Evolutionary conservation across 2,113 vertebrate genomes (phyloP).

Genomic region (Dipodomys merriami): DNA sequence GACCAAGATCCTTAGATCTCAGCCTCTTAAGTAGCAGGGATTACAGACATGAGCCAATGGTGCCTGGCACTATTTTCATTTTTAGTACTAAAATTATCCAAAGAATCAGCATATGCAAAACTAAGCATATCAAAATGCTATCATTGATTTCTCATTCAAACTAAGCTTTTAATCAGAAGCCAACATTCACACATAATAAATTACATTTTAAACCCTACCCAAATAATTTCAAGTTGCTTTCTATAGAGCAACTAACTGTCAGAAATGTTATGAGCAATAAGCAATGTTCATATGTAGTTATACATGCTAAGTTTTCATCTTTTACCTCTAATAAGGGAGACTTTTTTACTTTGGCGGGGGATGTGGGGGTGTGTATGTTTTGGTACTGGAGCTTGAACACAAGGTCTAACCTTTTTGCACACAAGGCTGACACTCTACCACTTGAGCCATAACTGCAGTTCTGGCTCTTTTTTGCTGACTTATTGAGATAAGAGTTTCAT

Average conservation of each 20-base stretch:
- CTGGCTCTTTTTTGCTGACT: too few relatives aligned
- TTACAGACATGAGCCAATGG: background rate
- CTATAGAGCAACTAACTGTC: slow-evolving; percentile 22
- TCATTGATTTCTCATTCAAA: slow-evolving; percentile 33
- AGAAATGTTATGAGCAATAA: background rate
- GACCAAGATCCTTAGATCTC: too few relatives aligned
- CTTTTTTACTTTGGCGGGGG: background rate
- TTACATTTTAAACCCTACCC: background rate
- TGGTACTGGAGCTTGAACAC: too few relatives aligned
- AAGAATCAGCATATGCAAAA: background rate
- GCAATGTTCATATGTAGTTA: background rate
- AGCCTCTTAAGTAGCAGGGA: too few relatives aligned
- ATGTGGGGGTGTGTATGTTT: too few relatives aligned
- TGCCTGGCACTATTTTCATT: background rate
- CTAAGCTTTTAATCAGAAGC: background rate
- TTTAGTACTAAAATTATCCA: slow-evolving; percentile 16
- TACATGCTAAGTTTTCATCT: background rate
- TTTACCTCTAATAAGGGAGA: background rate
- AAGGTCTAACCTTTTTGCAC: too few relatives aligned
- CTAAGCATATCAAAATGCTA: background rate
- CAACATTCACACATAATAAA: background rate
- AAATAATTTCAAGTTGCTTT: slow-evolving; percentile 49
- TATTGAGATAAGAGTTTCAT: too few relatives aligned
- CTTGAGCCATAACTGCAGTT: too few relatives aligned
- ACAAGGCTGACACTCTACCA: too few relatives aligned